Evolutionary conservation across 2,113 vertebrate species (phyloP).

Genomic region (Callorhinus ursinus): DNA sequence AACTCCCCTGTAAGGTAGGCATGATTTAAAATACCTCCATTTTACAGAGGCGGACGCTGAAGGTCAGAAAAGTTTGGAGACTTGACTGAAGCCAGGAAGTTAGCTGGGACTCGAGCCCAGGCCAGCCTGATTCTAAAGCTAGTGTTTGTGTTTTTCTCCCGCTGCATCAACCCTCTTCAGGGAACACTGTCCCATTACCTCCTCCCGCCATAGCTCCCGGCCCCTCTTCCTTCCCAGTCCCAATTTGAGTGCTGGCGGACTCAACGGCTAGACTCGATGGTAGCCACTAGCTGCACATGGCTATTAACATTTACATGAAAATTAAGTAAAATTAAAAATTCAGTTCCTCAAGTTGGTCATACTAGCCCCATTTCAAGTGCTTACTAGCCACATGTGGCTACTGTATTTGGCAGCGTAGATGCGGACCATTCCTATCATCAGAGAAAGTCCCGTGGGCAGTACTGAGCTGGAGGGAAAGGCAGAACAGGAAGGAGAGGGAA

Average conservation of each 20-base stretch:
- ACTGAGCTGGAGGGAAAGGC: neutral
- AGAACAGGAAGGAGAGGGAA: neutral
- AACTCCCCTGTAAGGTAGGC: neutral
- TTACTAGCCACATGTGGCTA: rapidly evolving
- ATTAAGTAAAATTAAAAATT: neutral
- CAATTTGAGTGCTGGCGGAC: neutral
- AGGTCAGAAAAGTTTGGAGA: neutral
- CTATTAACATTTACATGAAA: neutral
- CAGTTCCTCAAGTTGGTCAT: neutral
- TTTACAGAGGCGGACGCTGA: neutral
- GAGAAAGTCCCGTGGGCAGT: neutral
- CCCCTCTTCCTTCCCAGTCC: neutral
- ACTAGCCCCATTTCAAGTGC: neutral
- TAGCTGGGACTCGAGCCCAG: neutral
- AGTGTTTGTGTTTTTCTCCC: neutral
- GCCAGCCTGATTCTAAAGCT: neutral
- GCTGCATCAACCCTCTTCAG: neutral
- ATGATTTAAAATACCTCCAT: neutral
- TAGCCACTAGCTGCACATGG: neutral
- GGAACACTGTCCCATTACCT: neutral
- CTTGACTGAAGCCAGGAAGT: neutral
- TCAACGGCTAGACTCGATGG: neutral
- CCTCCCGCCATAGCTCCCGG: neutral
- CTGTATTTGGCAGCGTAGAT: no score
- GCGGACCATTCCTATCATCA: rapidly evolving